Evolutionary conservation across 30 jellyfish, hydroid and myxozoan species (phyloP).

Genomic region (Rhopilema esculentum): DNA sequence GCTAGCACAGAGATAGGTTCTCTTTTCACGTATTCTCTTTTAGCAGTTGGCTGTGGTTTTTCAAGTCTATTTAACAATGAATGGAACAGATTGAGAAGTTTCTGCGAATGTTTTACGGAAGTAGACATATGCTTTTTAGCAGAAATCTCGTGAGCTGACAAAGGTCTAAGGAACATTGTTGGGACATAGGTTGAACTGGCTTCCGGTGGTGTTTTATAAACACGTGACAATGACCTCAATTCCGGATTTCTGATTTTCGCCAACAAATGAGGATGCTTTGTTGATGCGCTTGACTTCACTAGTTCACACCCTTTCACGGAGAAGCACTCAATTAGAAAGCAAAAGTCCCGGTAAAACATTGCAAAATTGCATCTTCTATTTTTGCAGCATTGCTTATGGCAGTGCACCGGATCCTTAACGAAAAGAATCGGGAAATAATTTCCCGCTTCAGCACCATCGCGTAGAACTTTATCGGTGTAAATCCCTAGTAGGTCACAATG

Average conservation of each 20-base stretch:
- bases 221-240: slow-evolving; percentile 43
- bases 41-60: slow-evolving; percentile 9
- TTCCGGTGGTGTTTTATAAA: slow-evolving; percentile 68
- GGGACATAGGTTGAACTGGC: slow-evolving; percentile 59
- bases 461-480: slow-evolving; percentile 55
- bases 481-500: slow-evolving; percentile 69
- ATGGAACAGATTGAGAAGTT: slow-evolving; percentile 42
- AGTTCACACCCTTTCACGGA: slow-evolving; percentile 64
- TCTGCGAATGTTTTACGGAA: neutral
- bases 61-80: slow-evolving; percentile 27
- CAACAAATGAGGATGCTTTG: slow-evolving; percentile 75
- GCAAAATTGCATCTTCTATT: slow-evolving; percentile 82
- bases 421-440: slow-evolving; percentile 71
- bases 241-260: slow-evolving; percentile 76
- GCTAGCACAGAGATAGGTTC: slow-evolving; percentile 12
- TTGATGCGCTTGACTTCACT: slow-evolving; percentile 32
- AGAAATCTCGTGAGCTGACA: slow-evolving; percentile 16
- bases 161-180: slow-evolving; percentile 42
- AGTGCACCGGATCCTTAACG: slow-evolving; percentile 76
- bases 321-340: slow-evolving; percentile 85
- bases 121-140: neutral
- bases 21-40: neutral
- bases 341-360: slow-evolving; percentile 75
- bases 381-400: slow-evolving; percentile 85
- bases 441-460: slow-evolving; percentile 90